phyloP scores from a whole-genome alignment of 1,140 invertebrate species.

The Neotoxoptera formosana region DNA sequence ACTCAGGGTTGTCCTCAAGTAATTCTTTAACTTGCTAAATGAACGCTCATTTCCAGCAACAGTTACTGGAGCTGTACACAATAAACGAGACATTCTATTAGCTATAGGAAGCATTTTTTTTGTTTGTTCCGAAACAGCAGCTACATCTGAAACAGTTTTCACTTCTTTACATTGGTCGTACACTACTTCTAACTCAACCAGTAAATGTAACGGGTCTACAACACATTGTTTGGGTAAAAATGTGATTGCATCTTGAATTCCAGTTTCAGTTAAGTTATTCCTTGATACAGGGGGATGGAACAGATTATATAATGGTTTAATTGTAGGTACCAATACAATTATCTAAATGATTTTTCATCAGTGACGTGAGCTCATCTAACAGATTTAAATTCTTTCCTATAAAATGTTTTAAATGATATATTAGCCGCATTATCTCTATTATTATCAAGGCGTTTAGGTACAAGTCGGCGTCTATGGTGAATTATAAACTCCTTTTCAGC shows the following conservation, averaged over 20 bases:
- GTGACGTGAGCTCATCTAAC: not conserved
- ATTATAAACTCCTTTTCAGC: slow-evolving; percentile 12
- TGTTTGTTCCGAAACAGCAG: not conserved
- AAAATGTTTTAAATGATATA: slow-evolving; percentile 35
- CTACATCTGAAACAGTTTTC: slow-evolving; percentile 7
- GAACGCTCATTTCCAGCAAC: slow-evolving; percentile 9
- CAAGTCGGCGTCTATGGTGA: not conserved
- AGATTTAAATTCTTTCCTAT: slow-evolving; percentile 28
- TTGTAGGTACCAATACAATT: not conserved
- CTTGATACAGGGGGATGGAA: slow-evolving; percentile 21
- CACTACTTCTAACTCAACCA: slow-evolving; percentile 12
- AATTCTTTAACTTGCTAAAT: slow-evolving; percentile 27
- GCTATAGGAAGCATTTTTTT: slow-evolving; percentile 34
- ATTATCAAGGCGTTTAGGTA: not conserved
- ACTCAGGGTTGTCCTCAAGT: slow-evolving; percentile 5
- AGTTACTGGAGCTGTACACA: slow-evolving; percentile 35
- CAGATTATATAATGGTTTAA: slow-evolving; percentile 26
- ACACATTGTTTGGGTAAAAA: slow-evolving; percentile 19
- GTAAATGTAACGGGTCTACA: slow-evolving; percentile 28
- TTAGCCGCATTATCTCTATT: slow-evolving; percentile 24
- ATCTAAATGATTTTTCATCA: slow-evolving; percentile 28
- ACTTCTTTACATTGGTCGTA: slow-evolving; percentile 24
- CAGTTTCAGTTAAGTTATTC: slow-evolving; percentile 5
- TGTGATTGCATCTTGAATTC: slow-evolving; percentile 15
- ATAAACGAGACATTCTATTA: not conserved